Base-by-base conservation (phyloP, 1,140 invertebrate species). In the Listronotus bonariensis region DNA sequence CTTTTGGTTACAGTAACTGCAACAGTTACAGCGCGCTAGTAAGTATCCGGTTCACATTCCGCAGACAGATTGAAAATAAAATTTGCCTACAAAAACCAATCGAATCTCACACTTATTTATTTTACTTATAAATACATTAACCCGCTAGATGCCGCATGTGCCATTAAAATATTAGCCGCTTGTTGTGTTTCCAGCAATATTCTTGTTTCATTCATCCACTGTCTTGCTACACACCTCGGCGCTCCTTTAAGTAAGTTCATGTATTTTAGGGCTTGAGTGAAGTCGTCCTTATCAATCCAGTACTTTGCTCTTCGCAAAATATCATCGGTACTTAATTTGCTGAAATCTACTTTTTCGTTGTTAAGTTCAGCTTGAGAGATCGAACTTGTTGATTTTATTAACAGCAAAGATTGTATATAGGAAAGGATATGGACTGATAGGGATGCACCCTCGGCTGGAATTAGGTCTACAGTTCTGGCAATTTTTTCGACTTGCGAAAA, bases 181-280 rank as follows among this genome's bases (percentile, higher is more conserved):
- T 96, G 93, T 74, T 90, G 85, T 14, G 93, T 89, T 81, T 98
- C 96, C 62, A 98, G 81, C 68, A 93, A 85, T 14, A 91, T 82
- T 52, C 88, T 85, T 0, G 91, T 85, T 73, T 97, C 95, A 59
- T 88, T 85, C 69, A 95, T 86, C 96, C 96, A 98, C 69, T 92
- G 88, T 36, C 77, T 79, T 2, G 95, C 92, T 5, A 96, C 85
- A 12, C 84, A 82, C 8, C 89, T 83, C 0, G 96, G 84, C 20
- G 92, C 92, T 15, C 96, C 96, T 72, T 88, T 85, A 18, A 98
- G 79, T 41, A 97, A 84, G 76, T 95, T 96, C 83, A 97, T 90
- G 77, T 96, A 97, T 48, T 89, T 86, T 0, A 98, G 79, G 0
- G 94, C 91, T 76, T 89, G 87, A 46, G 88, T 84, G 40, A 97